phyloP scores from a whole-genome alignment of 2,888 invertebrate genomes.

The Acanthoscelides obtectus region DNA sequence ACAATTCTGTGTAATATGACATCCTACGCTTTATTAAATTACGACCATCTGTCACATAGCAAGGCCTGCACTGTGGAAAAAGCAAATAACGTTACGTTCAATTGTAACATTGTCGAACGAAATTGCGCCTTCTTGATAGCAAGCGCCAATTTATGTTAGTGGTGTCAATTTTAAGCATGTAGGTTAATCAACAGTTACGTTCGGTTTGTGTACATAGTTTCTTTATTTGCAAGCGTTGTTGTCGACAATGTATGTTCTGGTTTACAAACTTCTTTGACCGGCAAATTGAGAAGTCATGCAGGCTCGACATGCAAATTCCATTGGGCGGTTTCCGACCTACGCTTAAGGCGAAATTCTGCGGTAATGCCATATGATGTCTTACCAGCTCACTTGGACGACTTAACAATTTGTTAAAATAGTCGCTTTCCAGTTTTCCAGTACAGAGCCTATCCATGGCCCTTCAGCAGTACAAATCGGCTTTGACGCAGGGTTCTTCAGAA shows the following conservation, averaged over 20 bases:
- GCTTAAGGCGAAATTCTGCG: too few relatives aligned
- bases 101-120: background rate
- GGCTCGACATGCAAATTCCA: background rate
- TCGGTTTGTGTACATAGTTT: slow-evolving; percentile 5
- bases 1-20: too few relatives aligned
- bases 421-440: too few relatives aligned
- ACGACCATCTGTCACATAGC: background rate
- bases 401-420: too few relatives aligned
- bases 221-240: slow-evolving; percentile 6
- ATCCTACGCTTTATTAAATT: too few relatives aligned
- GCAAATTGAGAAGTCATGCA: background rate
- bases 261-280: background rate
- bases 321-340: background rate
- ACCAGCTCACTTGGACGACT: too few relatives aligned
- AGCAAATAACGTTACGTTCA: background rate
- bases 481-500: too few relatives aligned
- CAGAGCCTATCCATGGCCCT: too few relatives aligned
- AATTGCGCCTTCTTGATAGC: background rate
- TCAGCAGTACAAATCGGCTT: too few relatives aligned
- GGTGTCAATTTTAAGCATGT: slow-evolving; percentile 11
- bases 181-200: slow-evolving; percentile 14
- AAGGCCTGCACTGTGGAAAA: background rate
- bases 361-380: too few relatives aligned
- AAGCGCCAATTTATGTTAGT: slow-evolving; percentile 11
- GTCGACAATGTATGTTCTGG: background rate